Percentiles rank a stretch among this genome's conserved stretches.
Conservation (phyloP, 2,113 vertebrate species). For the Ornithorhynchus anatinus region DNA sequence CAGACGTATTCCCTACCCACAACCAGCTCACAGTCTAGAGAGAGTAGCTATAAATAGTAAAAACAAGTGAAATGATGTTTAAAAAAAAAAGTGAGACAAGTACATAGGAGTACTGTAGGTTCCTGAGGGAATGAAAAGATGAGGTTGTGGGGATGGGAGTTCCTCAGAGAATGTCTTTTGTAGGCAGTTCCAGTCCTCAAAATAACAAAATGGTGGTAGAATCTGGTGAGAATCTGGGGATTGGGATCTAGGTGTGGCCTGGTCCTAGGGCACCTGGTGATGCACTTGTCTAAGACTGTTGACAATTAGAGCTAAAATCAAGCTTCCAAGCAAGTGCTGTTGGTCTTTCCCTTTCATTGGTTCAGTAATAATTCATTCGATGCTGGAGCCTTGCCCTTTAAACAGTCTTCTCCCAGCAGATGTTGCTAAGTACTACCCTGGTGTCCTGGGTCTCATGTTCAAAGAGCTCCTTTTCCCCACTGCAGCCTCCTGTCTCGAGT, state of each 20-base stretch:
- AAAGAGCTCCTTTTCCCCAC: slow-evolving; percentile 2
- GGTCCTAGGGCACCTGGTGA: not conserved
- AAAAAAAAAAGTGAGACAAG: too few species aligned
- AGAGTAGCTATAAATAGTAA: too few species aligned
- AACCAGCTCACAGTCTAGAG: too few species aligned
- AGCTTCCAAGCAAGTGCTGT: not conserved
- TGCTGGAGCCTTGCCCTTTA: slow-evolving; percentile 3
- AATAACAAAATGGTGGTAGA: not conserved
- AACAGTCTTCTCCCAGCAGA: not conserved
- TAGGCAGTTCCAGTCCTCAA: not conserved
- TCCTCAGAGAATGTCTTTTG: too few species aligned
- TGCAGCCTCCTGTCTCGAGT: not conserved
- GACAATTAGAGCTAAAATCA: slow-evolving; percentile 9
- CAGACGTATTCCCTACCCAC: too few species aligned
- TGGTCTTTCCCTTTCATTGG: not conserved
- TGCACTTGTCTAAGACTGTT: not conserved
- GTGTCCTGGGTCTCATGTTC: slow-evolving; percentile 8
- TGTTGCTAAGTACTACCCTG: not conserved
- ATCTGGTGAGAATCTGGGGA: not conserved
- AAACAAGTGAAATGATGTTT: too few species aligned
- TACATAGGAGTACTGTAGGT: too few species aligned
- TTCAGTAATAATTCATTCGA: slow-evolving; percentile 36
- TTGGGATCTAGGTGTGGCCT: not conserved
- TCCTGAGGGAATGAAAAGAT: too few species aligned
- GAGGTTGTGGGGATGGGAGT: too few species aligned